Conservation (phyloP, 2,113 vertebrate species). For the Chitala chitala region DNA sequence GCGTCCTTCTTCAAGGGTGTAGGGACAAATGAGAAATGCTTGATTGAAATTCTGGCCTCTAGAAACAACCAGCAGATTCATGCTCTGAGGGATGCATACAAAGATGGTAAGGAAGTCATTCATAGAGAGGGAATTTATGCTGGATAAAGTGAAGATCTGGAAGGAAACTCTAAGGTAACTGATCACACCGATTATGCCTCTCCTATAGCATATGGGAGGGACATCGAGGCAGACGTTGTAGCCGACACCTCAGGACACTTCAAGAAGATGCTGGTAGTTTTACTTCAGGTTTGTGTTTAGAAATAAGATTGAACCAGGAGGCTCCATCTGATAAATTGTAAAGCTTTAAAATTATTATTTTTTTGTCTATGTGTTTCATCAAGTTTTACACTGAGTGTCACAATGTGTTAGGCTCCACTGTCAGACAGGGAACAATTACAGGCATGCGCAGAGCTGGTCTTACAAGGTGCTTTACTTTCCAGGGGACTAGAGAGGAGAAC, state of each 20-base stretch:
- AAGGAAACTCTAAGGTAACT: neutral
- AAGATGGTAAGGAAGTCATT: conserved; percentile 83
- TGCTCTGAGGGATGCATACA: conserved; percentile 79
- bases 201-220: conserved; percentile 72
- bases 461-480: conserved; percentile 26
- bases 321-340: neutral
- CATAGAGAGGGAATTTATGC: no score
- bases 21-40: conserved; percentile 84
- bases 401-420: neutral
- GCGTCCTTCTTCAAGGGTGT: conserved; percentile 59
- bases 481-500: conserved; percentile 87
- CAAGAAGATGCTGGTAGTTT: conserved; percentile 92
- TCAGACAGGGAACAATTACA: no score
- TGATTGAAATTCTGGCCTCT: conserved; percentile 89
- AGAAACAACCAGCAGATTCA: conserved; percentile 82
- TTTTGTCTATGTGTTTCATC: neutral
- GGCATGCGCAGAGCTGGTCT: conserved; percentile 5
- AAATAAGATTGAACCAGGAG: neutral
- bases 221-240: conserved; percentile 78
- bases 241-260: conserved; percentile 89
- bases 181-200: no score
- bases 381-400: neutral
- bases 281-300: conserved; percentile 75
- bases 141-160: no score
- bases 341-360: neutral